Conservation (phyloP, 2,113 vertebrate genomes). For the Sciurus niger region DNA sequence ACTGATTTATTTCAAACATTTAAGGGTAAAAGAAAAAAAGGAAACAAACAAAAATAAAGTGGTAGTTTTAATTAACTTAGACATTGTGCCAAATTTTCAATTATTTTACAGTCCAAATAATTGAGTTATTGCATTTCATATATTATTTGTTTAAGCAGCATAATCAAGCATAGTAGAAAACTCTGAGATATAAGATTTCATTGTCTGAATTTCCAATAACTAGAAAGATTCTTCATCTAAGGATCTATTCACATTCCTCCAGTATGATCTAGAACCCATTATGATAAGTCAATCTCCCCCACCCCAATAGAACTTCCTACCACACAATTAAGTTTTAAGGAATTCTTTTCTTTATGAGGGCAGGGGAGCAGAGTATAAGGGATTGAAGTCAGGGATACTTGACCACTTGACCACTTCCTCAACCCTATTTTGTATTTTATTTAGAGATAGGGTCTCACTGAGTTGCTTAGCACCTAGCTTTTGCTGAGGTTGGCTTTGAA, state of each 20-base stretch:
- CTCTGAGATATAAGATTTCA: neutral
- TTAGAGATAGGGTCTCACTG: no score
- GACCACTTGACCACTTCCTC: no score
- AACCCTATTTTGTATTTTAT: no score
- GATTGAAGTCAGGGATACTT: no score
- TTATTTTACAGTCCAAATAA: neutral
- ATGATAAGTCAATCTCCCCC: neutral
- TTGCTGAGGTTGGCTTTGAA: no score
- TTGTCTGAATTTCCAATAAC: slow-evolving; percentile 30
- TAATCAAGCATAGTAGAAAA: neutral
- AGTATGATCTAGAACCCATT: neutral
- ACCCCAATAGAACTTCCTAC: neutral
- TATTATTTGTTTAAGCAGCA: slow-evolving; percentile 6
- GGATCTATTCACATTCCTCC: neutral
- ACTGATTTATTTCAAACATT: neutral
- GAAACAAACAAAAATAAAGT: neutral
- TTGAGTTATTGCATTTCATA: neutral
- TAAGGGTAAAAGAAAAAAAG: neutral
- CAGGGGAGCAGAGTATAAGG: no score
- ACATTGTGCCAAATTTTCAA: neutral
- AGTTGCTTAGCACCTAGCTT: no score
- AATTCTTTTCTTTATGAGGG: neutral
- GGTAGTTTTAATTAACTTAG: slow-evolving; percentile 16
- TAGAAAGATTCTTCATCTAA: neutral
- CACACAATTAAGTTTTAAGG: neutral